Percentiles rank a stretch among this genome's conserved stretches.
Conservation (phyloP, 2,113 vertebrate genomes). For the Neodontobutis hainanensis region DNA sequence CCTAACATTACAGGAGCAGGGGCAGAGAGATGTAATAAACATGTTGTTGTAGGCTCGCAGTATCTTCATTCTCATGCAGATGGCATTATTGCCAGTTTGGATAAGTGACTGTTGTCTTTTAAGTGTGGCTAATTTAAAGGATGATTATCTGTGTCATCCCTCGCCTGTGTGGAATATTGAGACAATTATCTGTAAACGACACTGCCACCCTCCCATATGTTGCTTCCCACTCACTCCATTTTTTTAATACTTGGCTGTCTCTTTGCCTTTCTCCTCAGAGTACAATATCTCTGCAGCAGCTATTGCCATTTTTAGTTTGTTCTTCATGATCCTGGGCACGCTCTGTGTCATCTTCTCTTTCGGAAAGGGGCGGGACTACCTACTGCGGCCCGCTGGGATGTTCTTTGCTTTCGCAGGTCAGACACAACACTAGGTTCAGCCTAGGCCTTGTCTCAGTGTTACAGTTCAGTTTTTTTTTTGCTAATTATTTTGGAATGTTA, state of each 20-base stretch:
- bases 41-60: conserved; percentile 35
- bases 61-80: conserved; percentile 52
- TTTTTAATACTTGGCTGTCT: conserved; percentile 8
- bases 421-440: not conserved
- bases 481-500: not conserved
- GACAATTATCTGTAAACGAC: conserved; percentile 37
- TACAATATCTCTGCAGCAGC: conserved; percentile 98
- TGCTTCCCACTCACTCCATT: conserved; percentile 24
- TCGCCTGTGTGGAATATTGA: conserved; percentile 32
- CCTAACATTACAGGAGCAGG: conserved; percentile 15
- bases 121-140: conserved; percentile 55
- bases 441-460: conserved; percentile 7
- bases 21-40: conserved; percentile 32
- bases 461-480: too few relatives aligned
- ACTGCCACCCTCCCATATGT: conserved; percentile 21
- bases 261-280: conserved; percentile 74
- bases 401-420: conserved; percentile 95
- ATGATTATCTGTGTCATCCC: conserved; percentile 60
- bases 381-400: conserved; percentile 94
- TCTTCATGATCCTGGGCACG: conserved; percentile 87
- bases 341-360: conserved; percentile 88
- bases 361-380: conserved; percentile 87
- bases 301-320: conserved; percentile 93
- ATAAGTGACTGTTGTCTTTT: conserved; percentile 51
- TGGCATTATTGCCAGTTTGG: conserved; percentile 37